Evolutionary conservation across 1,140 invertebrate genomes (phyloP), one percentile per base, ranked within the genome.

Genomic region (Thaumatotibia leucotreta): DNA sequence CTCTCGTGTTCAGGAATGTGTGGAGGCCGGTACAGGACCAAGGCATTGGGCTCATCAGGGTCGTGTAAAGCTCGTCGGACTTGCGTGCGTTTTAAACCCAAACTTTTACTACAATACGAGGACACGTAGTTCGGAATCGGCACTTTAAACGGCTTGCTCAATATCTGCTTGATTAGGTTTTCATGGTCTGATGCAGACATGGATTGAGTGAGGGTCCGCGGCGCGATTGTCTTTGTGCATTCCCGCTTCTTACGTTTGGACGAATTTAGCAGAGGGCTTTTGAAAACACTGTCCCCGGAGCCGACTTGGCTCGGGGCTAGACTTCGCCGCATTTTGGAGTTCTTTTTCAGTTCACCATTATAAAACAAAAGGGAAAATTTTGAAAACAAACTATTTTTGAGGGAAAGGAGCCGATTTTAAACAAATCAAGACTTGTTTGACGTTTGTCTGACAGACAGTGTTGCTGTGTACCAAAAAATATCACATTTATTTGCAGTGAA

Each of bases 131-230:
- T 98, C 11, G 96, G 94, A 68, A 99, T 96, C 4, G 99, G 98
- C 54, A 99, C 96, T 92, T 97, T 97, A 81, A 99, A 99, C 4
- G 98, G 97, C 80, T 95, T 96, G n/a, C 93, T 95, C 0, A 99
- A 81, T 69, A 98, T 94, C 75, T 95, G 95, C 67, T 94, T 94
- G 66, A 99, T 98, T 11, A 96, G 76, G 62, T 80, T 80, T 68
- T 93, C 93, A 76, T 93, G 93, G 62, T 93, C 92, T 8, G 92
- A 93, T 6, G 76, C 61, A 68, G 90, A 81, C 17, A 91, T 45
- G 1, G 77, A 14, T 69, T 86, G 82, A 4, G 80, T 84, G 4
- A 74, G 64, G 8, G 81, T 76, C 82, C 85, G 89, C 52, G 85
- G 88, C 9, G 82, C 76, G 5, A 86, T 73, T 20, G 79, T 82